Evolutionary conservation across 2,113 vertebrate species (phyloP), one percentile per base, ranked within the genome.

Genomic region (Chloebia gouldiae): DNA sequence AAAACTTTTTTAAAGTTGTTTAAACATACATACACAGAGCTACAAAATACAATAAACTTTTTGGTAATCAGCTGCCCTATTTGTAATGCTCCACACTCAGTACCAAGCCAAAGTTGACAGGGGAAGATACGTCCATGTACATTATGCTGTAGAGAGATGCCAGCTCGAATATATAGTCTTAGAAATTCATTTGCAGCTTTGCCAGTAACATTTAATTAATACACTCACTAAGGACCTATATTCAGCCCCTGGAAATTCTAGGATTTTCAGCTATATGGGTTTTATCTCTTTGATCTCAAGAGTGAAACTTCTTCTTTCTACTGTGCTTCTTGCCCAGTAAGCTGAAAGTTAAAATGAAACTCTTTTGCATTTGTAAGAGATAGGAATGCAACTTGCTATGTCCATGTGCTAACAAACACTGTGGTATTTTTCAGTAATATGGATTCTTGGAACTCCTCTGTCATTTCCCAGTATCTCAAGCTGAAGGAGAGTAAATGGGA

Each of bases 221-320:
- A 23, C 23, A 39, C 5, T 77, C 3, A 0, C 45, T 79, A 90
- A 91, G 61, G 57, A 76, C 50, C 22, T 49, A 20, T 77, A 88
- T 79, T 95, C 57, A 91, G 57, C 25, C 53, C 71, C 59, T 63
- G 54, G 76, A 88, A 95, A 93, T 82, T 70, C 60, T 59, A 93
- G 19, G 42, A 88, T 89, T 91, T 92, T 39, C 60, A 77, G 79
- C 54, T 70, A 28, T 65, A 54, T 54, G 19, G 19, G 24, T 77
- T 96, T 93, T 76, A 56, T 82, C 47, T 77, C 81, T 88, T 92
- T 88, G 64, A 88, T 92, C 76, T 91, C 44, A 71, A 61, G 64
- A 73, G 39, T 25, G n/a, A 59, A 59, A 66, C 27, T 53, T 25
- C 25, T 71, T 8, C 22, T 85, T 84, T 91, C 18, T 22, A 47